phyloP scores from a whole-genome alignment of 2,113 vertebrate species.

The Rhinopithecus roxellana region DNA sequence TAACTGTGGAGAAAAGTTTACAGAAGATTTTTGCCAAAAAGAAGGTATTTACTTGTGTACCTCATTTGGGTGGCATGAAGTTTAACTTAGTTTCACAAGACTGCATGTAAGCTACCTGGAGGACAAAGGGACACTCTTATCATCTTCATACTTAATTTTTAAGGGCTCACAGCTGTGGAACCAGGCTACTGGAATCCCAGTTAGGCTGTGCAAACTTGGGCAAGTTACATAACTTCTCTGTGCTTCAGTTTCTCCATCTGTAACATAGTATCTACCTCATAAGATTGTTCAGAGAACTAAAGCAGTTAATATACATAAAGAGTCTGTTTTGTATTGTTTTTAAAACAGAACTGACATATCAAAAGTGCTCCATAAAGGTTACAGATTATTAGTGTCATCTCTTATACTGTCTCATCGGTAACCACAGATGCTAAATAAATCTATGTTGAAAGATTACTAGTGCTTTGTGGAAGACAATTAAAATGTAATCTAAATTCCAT shows the following conservation, averaged over 20 bases:
- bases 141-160: background rate
- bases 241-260: background rate
- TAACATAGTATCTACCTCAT: background rate
- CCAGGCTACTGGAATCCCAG: background rate
- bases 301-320: background rate
- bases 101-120: background rate
- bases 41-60: background rate
- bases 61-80: background rate
- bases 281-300: background rate
- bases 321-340: background rate
- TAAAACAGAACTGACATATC: background rate
- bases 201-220: background rate
- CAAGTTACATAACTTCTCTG: background rate
- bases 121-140: background rate
- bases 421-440: background rate
- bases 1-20: background rate
- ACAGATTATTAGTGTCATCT: background rate
- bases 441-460: conserved; percentile 19
- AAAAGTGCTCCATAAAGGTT: background rate
- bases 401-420: background rate
- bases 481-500: conserved; percentile 17
- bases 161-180: background rate
- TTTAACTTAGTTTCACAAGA: background rate
- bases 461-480: conserved; percentile 43
- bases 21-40: background rate